Percentiles rank a stretch among this genome's conserved stretches.
phyloP scores from a whole-genome alignment of 2,113 vertebrate genomes.

The Pomatostomus ruficeps region DNA sequence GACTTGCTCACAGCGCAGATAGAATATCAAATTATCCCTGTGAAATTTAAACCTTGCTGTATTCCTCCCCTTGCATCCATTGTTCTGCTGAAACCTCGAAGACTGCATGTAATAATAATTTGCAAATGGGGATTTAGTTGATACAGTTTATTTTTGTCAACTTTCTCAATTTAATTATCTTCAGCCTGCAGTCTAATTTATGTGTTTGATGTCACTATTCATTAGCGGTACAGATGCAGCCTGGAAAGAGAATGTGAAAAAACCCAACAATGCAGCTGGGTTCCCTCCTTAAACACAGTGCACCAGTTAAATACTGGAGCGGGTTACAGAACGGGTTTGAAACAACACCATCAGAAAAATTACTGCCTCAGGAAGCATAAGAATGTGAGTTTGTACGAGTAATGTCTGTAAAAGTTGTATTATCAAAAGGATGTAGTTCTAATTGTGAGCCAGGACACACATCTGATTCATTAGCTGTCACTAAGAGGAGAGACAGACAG shows the following conservation, averaged over 20 bases:
- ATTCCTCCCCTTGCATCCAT: conserved; percentile 26
- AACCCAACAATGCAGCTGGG: not conserved
- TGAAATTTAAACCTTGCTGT: conserved; percentile 51
- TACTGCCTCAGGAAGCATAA: not conserved
- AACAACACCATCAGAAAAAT: not conserved
- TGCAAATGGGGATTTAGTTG: conserved; percentile 50
- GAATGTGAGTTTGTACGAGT: not conserved
- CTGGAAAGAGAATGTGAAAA: not conserved
- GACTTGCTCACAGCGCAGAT: conserved; percentile 42
- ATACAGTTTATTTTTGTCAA: conserved; percentile 30
- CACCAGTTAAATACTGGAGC: not conserved
- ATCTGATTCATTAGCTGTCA: conserved; percentile 34
- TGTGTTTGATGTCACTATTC: conserved; percentile 44
- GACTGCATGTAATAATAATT: not conserved
- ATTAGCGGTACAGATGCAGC: conserved; percentile 13
- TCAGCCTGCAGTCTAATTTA: conserved; percentile 38
- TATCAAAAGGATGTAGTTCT: not conserved
- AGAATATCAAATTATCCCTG: conserved; percentile 60
- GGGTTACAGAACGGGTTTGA: not conserved
- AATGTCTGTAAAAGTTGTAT: not conserved
- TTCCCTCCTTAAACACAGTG: not conserved
- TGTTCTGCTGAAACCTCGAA: conserved; percentile 28
- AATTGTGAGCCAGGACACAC: conserved; percentile 9
- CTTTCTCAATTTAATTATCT: conserved; percentile 53
- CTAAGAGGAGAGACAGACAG: conserved; percentile 18